Conservation (phyloP, 1,140 invertebrate genomes). For the Notospermus geniculatus region DNA sequence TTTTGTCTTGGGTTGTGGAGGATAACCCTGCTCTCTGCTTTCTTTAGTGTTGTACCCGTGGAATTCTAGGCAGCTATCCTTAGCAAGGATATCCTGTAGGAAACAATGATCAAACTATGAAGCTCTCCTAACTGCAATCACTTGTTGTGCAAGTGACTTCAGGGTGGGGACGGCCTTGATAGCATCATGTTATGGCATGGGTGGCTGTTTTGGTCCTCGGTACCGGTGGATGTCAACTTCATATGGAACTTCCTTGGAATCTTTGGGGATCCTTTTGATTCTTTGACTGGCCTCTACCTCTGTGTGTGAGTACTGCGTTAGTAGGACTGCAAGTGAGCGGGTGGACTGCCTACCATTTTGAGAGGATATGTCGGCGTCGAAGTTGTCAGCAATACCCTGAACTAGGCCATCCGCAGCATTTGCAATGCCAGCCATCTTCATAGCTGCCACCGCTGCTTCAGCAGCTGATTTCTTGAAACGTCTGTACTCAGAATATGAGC, state of each 20-base stretch:
- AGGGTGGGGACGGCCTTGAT: slow-evolving; percentile 12
- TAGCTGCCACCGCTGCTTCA: neutral
- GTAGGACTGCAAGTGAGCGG: too few relatives aligned
- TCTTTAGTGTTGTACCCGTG: slow-evolving; percentile 10
- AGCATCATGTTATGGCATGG: slow-evolving; percentile 12
- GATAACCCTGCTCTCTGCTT: neutral
- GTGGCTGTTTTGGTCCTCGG: slow-evolving; percentile 16
- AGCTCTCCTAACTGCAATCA: slow-evolving; percentile 13
- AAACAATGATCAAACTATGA: slow-evolving; percentile 16
- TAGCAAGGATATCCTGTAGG: slow-evolving; percentile 3
- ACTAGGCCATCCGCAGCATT: neutral
- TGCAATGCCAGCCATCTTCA: neutral
- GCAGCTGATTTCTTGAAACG: slow-evolving; percentile 2
- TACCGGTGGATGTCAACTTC: slow-evolving; percentile 13
- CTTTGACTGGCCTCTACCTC: too few relatives aligned
- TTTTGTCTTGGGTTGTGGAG: slow-evolving; percentile 10
- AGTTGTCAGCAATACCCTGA: neutral
- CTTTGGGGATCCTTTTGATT: neutral
- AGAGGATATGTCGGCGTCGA: neutral
- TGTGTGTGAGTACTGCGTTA: too few relatives aligned
- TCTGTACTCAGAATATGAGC: neutral
- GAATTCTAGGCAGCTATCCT: slow-evolving; percentile 1
- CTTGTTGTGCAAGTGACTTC: slow-evolving; percentile 5
- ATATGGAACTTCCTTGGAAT: slow-evolving; percentile 1
- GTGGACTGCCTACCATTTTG: too few relatives aligned